These are phyloP conservation scores for Cremastinae sp. DNA, from an alignment of 2,888 invertebrate genomes.

Conservation along the genomic window DNA sequence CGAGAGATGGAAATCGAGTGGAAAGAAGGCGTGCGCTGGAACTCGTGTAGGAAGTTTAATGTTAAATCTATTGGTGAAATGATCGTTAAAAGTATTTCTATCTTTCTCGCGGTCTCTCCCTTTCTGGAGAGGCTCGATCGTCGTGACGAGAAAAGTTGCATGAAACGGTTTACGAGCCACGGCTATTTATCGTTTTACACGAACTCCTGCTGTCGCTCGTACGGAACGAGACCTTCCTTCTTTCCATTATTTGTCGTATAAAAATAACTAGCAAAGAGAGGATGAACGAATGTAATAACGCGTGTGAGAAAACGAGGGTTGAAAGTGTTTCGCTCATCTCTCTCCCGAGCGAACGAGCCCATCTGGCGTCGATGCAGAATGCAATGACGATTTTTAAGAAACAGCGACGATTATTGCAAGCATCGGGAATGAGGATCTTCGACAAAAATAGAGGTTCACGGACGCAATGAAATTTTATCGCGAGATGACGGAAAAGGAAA, in stretches of 20 bases:
- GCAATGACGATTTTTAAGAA: background rate
- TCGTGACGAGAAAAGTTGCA: constrained; percentile 51
- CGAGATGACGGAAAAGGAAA: background rate
- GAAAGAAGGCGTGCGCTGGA: constrained; percentile 8
- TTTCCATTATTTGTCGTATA: background rate
- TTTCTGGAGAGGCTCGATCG: background rate
- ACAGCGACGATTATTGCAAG: constrained; percentile 5
- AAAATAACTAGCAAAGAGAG: background rate
- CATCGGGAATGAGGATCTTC: constrained; percentile 7
- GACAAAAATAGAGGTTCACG: constrained; percentile 6
- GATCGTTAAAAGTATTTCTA: constrained; percentile 49
- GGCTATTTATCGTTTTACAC: constrained; percentile 59
- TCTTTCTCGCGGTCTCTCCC: background rate
- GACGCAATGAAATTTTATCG: background rate
- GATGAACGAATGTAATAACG: background rate
- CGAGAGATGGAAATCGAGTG: background rate
- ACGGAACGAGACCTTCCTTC: constrained; percentile 1
- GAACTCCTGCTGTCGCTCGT: constrained; percentile 52
- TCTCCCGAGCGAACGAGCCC: background rate
- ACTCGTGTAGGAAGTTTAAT: constrained; percentile 42
- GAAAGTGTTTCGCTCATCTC: background rate
- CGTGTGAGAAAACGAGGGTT: background rate
- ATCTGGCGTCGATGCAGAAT: background rate
- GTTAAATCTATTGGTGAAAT: constrained; percentile 53
- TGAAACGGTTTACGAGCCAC: constrained; percentile 58